Percentiles rank a stretch among this genome's conserved stretches.
Evolutionary conservation across 2,888 invertebrate species (phyloP).

Genomic region (Erebia ligea): DNA sequence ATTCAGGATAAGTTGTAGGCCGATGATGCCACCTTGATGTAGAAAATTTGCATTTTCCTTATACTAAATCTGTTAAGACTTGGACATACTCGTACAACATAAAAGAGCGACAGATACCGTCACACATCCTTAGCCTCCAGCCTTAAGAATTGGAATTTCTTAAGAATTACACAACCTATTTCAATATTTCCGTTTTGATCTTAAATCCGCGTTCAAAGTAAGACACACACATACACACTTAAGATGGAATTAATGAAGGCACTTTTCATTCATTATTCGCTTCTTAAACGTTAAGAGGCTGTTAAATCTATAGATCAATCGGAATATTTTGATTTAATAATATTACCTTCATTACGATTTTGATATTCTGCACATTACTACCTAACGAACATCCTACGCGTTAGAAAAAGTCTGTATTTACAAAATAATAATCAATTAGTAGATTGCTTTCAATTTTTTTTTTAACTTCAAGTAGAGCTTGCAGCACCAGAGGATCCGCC

Average conservation of each 20-base stretch:
- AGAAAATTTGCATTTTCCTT: neutral
- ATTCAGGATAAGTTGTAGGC: neutral
- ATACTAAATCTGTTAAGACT: neutral
- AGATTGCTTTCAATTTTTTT: too few relatives aligned
- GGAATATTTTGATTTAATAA: conserved; percentile 24
- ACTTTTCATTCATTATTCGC: conserved; percentile 43
- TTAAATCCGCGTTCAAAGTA: conserved; percentile 22
- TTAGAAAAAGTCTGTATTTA: too few relatives aligned
- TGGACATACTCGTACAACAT: neutral
- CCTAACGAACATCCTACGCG: neutral
- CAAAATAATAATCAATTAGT: too few relatives aligned
- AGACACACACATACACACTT: conserved; percentile 34
- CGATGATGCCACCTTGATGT: neutral
- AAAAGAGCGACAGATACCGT: neutral
- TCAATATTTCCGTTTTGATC: conserved; percentile 14
- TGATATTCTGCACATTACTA: conserved; percentile 12
- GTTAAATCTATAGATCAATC: conserved; percentile 37
- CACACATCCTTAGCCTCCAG: neutral
- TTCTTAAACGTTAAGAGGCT: conserved; percentile 42
- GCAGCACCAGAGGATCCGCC: too few relatives aligned
- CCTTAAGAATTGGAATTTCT: neutral
- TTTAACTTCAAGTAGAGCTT: too few relatives aligned
- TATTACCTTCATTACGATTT: conserved; percentile 16
- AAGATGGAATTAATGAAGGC: conserved; percentile 45
- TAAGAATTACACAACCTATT: conserved; percentile 3